Conservation (phyloP, 2,797 vertebrate species). For the Sphenopsis melanotis region DNA sequence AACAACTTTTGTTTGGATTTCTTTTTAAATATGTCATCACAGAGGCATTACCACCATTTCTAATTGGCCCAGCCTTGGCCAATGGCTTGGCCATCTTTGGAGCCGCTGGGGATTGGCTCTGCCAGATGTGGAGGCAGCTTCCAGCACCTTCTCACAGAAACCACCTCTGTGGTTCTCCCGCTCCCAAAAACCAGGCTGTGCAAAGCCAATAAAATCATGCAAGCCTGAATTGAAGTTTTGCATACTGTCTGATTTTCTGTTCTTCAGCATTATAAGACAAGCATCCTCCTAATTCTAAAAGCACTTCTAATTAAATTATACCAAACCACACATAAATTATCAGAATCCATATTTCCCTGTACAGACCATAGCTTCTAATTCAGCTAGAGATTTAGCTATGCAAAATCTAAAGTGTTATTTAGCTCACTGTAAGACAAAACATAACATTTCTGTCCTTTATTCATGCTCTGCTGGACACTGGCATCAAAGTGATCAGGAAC, state of each 20-base stretch:
- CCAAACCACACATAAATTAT: neutral
- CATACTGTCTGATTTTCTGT: neutral
- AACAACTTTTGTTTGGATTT: neutral
- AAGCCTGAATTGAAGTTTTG: neutral
- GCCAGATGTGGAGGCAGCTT: neutral
- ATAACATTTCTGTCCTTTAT: neutral
- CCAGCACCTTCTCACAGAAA: neutral
- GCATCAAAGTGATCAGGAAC: neutral
- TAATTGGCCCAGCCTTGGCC: neutral
- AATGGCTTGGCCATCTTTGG: fast-evolving
- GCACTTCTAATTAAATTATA: neutral
- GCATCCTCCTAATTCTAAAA: neutral
- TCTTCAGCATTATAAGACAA: neutral
- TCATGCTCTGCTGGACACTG: neutral
- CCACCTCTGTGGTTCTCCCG: fast-evolving
- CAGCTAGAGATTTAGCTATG: neutral
- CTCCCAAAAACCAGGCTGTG: neutral
- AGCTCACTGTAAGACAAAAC: neutral
- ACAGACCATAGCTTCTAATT: neutral
- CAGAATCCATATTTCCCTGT: neutral
- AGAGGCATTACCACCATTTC: neutral
- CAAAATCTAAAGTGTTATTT: neutral
- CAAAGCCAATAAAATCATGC: neutral
- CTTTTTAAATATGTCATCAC: neutral
- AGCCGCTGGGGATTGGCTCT: neutral